Base-by-base conservation (phyloP, 2,888 invertebrate genomes). In the Melieria picta region DNA sequence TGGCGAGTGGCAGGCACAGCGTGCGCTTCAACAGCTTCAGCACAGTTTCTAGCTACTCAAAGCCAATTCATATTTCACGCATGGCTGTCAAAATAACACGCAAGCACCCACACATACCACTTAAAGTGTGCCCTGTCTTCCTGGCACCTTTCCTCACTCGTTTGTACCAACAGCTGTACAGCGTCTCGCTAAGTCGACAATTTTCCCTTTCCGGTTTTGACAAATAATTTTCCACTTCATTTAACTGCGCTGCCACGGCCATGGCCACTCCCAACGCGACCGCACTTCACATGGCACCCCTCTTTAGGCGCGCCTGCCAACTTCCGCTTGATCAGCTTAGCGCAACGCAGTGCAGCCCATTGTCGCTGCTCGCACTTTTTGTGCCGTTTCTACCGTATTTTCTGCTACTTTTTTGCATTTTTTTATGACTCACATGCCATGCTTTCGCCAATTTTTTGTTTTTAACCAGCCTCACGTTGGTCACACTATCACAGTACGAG, bases 221-320 rank as follows among this genome's bases (percentile, higher is more conserved):
- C 78, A 80, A 76, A 76, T 76, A 79, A 80, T 80, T 80, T 79
- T 80, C 80, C 78, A 80, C 79, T 76, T 79, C 80, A 80, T 80
- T 80, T 78, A 30, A 30, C 30, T 30, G 30, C 30, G 30, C 30
- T 30, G 30, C 30, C 30, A 30, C 30, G 30, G 30, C 30, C 30
- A 30, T 30, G 30, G 30, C 16, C 30, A 30, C 30, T 30, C 30
- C 30, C 30, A 30, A 30, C 30, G 30, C 30, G 30, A 64, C 4
- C 16, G 16, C 13, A 9, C 13, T 16, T 10, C 10, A 46, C 46
- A 46, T 46, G 30, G 46, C 46, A 7, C n/a, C 13, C 13, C 43
- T 4, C 48, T 64, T 48, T 10, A 7, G 10, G 30, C 42, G 7
- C 48, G 10, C 11, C 7, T 13, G 43, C n/a, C 42, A 6, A 30